Percentiles rank a stretch among this genome's conserved stretches.
phyloP scores from a whole-genome alignment of 2,113 vertebrate species.

The Tenrec ecaudatus region DNA sequence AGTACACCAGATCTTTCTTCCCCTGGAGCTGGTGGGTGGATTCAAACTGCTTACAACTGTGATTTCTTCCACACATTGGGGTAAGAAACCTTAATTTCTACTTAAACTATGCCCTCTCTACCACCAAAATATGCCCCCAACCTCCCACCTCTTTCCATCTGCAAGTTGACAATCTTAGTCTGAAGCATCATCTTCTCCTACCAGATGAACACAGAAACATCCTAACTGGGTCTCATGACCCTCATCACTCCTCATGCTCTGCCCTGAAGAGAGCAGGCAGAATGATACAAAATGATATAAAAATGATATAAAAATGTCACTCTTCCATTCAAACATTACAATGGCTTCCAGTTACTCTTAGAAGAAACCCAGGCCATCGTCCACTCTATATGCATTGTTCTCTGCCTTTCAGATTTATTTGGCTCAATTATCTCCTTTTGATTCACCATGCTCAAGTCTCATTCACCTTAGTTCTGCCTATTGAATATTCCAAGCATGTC shows the following conservation, averaged over 20 bases:
- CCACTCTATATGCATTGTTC: background rate
- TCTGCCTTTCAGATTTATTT: background rate
- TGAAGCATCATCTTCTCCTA: background rate
- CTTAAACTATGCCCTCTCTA: background rate
- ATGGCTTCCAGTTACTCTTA: background rate
- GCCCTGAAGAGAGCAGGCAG: background rate
- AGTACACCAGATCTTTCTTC: background rate
- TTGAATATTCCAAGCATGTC: too few relatives aligned
- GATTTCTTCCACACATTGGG: conserved; percentile 26
- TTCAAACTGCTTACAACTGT: background rate
- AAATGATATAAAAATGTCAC: background rate
- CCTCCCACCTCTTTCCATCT: background rate
- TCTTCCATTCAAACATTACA: background rate
- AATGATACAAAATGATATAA: too few relatives aligned
- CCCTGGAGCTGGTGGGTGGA: background rate
- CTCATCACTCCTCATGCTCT: background rate
- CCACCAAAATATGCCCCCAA: background rate
- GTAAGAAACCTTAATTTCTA: conserved; percentile 31
- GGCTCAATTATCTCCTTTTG: background rate
- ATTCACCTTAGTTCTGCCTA: too few relatives aligned
- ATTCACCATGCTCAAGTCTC: too few relatives aligned
- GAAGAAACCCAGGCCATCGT: background rate
- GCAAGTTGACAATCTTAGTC: background rate
- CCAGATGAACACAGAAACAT: background rate
- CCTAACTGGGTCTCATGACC: background rate